Conservation (phyloP, 2,113 vertebrate genomes). For the Poeciliopsis retropinna region DNA sequence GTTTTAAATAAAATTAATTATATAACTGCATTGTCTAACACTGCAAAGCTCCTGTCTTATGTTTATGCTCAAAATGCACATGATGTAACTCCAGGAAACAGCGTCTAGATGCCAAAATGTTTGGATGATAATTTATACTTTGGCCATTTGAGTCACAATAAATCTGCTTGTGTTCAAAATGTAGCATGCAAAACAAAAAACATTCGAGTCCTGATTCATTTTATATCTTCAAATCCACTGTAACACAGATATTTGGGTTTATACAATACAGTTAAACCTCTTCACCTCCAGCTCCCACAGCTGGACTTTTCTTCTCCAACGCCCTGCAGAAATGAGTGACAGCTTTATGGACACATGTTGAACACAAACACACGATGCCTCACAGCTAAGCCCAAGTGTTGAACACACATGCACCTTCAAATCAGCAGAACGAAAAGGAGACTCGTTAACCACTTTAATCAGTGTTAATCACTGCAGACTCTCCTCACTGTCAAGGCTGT, state of each 20-base stretch:
- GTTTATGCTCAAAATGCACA: neutral
- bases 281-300: slow-evolving; percentile 49
- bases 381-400: slow-evolving; percentile 17
- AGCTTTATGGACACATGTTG: slow-evolving; percentile 47
- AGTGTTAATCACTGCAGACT: slow-evolving; percentile 79
- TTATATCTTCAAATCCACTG: neutral
- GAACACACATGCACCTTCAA: slow-evolving; percentile 14
- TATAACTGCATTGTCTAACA: neutral
- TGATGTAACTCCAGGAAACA: neutral
- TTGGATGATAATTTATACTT: slow-evolving; percentile 24
- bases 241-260: neutral
- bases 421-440: slow-evolving; percentile 57
- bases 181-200: slow-evolving; percentile 27
- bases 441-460: slow-evolving; percentile 78
- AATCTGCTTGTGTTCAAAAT: neutral
- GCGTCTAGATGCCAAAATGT: slow-evolving; percentile 6
- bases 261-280: slow-evolving; percentile 36
- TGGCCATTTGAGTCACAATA: slow-evolving; percentile 17
- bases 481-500: slow-evolving; percentile 65
- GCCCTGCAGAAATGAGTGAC: slow-evolving; percentile 46
- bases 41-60: neutral
- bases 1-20: neutral
- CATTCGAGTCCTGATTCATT: slow-evolving; percentile 17
- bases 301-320: slow-evolving; percentile 59
- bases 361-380: slow-evolving; percentile 25